Base-by-base conservation (phyloP, 2,113 vertebrate species). In the Tragelaphus scriptus region DNA sequence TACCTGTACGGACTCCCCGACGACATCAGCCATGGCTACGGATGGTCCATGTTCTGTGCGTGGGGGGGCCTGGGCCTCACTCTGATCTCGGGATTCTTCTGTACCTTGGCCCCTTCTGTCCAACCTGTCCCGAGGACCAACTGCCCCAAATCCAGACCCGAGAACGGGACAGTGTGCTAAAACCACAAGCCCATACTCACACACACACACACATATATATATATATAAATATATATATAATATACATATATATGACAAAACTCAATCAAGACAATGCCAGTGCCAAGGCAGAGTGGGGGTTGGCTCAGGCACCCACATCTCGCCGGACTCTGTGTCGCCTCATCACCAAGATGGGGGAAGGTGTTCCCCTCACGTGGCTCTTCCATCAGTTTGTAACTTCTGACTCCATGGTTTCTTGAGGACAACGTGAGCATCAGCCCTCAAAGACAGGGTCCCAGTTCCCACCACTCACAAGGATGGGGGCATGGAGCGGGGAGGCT, bases 41-140 rank as follows among this genome's bases (percentile, higher is more conserved):
- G 99, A 98, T 99, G 99, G 99, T 99, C 99, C 97, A 99, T 99
- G 99, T 99, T 99, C 99, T 99, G 99, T 98, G 99, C 99, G 0
- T 99, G 99, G 99, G 99, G 99, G 6, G 99, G 99, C 96, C 99
- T 99, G 88, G 99, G 99, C 97, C 99, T 99, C 98, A 99, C 99
- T 5, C 99, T 99, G 30, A 99, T 99, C 97, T 99, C 99, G 40
- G 99, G 99, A 91, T 99, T 99, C 99, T 99, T 99, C 99, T 99
- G 99, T 99, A 99, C 99, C 88, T 99, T 99, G 99, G 99, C 99
- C 94, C 99, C 99, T 91, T 99, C 99, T 71, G 99, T 99, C 85
- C 99, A 99, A 98, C 99, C 99, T 86, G 99, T 99, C 98, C 99
- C 99, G 98, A 99, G 99, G 98, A 99, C 99, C 98, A 99, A 99